Conservation (phyloP, 2,113 vertebrate genomes). For the Aspiorhynchus laticeps region DNA sequence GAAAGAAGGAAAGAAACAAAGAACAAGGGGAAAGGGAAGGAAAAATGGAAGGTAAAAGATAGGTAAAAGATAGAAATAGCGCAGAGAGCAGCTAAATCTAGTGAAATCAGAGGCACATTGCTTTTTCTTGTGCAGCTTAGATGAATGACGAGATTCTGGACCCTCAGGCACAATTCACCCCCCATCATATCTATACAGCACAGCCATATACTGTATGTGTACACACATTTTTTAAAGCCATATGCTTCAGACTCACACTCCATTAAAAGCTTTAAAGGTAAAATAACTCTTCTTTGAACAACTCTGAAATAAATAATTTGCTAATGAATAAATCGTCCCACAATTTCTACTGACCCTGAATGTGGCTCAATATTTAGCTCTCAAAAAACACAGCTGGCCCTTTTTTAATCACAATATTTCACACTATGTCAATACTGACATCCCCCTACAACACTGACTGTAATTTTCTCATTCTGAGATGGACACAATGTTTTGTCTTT, state of each 20-base stretch:
- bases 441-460: background rate
- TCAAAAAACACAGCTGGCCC: background rate
- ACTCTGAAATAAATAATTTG: background rate
- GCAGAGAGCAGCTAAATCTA: background rate
- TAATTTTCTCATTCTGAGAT: background rate
- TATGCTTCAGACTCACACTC: background rate
- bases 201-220: background rate
- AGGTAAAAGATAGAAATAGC: background rate
- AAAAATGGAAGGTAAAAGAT: background rate
- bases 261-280: background rate
- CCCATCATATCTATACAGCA: background rate
- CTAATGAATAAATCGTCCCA: background rate
- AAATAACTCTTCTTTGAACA: background rate
- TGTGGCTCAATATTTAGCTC: background rate
- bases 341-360: background rate
- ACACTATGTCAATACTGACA: background rate
- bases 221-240: background rate
- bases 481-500: background rate
- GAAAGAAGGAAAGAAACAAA: conserved; percentile 24
- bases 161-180: background rate
- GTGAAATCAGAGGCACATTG: conserved; percentile 41
- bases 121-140: conserved; percentile 5
- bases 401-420: conserved; percentile 14
- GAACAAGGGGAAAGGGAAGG: conserved; percentile 18
- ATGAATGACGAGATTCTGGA: background rate